Conservation (phyloP, 2,113 vertebrate species). For the Sphyrna mokarran region DNA sequence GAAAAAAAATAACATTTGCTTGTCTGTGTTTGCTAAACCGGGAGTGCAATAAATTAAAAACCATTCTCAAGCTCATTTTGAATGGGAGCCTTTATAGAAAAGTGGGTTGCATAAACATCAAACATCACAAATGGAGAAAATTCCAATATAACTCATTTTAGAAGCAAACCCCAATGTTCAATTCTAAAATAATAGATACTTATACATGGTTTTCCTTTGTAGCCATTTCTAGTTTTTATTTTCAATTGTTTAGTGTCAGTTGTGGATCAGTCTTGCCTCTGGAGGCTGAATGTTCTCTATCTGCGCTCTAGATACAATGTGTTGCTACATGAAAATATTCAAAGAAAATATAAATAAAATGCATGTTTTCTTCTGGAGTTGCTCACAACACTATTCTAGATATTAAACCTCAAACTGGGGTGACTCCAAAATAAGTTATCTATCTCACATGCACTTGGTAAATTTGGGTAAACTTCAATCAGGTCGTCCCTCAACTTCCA, state of each 20-base stretch:
- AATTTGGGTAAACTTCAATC: too few relatives aligned
- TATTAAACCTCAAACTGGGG: not conserved
- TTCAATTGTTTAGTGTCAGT: not conserved
- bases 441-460: not conserved
- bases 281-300: not conserved
- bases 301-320: not conserved
- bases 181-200: not conserved
- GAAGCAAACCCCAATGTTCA: not conserved
- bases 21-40: not conserved
- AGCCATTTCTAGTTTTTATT: not conserved
- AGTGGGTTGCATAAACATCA: too few relatives aligned
- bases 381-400: not conserved
- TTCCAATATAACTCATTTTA: not conserved
- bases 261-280: not conserved
- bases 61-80: not conserved
- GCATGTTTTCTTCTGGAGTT: not conserved
- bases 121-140: not conserved
- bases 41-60: not conserved
- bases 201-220: not conserved
- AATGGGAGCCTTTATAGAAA: not conserved
- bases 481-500: too few relatives aligned
- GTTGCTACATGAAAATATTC: not conserved
- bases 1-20: not conserved
- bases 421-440: not conserved
- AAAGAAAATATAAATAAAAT: not conserved